These are phyloP conservation scores for Macroglossus sobrinus DNA, from an alignment of 2,113 vertebrate species.

Conservation along the genomic window DNA sequence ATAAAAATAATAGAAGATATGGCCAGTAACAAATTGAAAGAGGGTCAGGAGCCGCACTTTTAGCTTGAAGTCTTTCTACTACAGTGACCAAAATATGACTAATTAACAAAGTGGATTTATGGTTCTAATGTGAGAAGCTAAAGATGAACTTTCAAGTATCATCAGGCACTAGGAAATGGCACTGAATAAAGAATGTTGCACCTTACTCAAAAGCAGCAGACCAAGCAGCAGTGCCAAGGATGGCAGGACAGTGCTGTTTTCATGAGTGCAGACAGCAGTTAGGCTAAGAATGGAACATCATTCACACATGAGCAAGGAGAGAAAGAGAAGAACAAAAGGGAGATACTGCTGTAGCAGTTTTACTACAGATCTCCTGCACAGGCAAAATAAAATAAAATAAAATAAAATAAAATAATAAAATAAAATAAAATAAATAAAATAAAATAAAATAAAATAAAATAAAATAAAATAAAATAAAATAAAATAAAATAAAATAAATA, in stretches of 20 bases:
- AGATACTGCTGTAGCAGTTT: rapidly evolving
- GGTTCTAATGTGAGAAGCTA: neutral
- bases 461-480: too few relatives aligned
- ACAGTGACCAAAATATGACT: neutral
- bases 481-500: too few relatives aligned
- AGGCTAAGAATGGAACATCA: neutral
- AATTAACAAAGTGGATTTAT: neutral
- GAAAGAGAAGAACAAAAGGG: neutral
- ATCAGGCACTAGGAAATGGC: neutral
- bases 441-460: too few relatives aligned
- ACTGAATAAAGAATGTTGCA: neutral
- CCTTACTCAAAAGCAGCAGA: neutral
- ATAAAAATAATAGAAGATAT: neutral
- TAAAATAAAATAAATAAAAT: too few relatives aligned
- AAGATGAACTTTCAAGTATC: neutral
- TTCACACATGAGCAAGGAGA: neutral
- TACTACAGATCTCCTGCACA: neutral
- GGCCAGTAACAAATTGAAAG: neutral
- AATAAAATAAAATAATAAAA: too few relatives aligned
- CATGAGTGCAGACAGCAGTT: neutral
- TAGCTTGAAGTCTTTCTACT: neutral
- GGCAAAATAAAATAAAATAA: too few relatives aligned
- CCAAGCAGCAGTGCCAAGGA: rapidly evolving
- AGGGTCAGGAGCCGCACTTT: neutral
- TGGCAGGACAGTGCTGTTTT: neutral